Conservation (phyloP, 2,888 invertebrate species). For the Glyphotaelius pellucidus region DNA sequence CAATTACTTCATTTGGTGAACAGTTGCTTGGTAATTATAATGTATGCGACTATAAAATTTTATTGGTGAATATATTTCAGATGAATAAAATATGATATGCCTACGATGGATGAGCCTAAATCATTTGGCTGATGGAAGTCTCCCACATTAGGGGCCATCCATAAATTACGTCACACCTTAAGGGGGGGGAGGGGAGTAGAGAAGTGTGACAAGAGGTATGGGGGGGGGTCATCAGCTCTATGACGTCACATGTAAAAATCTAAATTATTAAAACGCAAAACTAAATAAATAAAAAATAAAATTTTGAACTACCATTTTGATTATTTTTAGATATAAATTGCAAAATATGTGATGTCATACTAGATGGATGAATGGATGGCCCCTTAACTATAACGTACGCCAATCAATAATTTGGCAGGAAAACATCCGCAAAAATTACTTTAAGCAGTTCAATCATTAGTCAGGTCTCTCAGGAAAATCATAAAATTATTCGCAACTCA, state of each 20-base stretch:
- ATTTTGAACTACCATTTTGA: no score
- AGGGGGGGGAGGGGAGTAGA: no score
- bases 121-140: neutral
- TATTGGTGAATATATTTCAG: neutral
- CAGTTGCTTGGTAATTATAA: neutral
- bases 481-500: neutral
- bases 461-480: neutral
- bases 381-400: neutral
- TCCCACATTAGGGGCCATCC: no score
- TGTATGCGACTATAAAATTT: neutral
- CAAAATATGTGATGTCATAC: no score
- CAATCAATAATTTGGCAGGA: neutral
- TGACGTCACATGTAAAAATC: no score
- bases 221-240: no score
- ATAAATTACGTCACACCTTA: no score
- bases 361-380: no score
- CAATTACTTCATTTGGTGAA: neutral
- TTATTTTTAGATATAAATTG: no score
- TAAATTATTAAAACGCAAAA: no score
- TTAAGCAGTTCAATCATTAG: neutral
- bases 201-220: no score
- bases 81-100: neutral
- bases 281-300: no score
- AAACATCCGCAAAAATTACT: neutral
- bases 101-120: neutral